These are phyloP conservation scores for Melanotaenia duboulayi DNA, from an alignment of 2,113 vertebrate genomes.

Conservation along the genomic window DNA sequence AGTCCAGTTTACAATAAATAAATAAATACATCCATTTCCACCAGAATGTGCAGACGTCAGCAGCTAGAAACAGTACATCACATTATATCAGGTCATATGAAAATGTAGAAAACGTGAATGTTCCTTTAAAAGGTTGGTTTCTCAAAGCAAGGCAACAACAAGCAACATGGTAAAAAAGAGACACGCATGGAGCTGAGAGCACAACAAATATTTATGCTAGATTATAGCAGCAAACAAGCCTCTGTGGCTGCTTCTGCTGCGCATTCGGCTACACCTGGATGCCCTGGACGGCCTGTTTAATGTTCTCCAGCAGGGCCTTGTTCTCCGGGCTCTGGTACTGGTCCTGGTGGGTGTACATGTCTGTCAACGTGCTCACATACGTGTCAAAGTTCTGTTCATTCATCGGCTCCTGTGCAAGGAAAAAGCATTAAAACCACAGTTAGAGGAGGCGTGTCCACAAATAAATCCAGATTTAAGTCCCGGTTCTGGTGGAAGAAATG, in stretches of 20 bases:
- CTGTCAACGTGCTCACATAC: conserved; percentile 99
- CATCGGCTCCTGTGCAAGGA: conserved; percentile 93
- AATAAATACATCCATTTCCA: conserved; percentile 94
- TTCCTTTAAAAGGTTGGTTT: conserved; percentile 90
- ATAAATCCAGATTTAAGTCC: too few species aligned
- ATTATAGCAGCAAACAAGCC: conserved; percentile 90
- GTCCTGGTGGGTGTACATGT: conserved; percentile 99
- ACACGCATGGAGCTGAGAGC: conserved; percentile 71
- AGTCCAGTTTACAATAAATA: conserved; percentile 92
- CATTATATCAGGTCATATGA: conserved; percentile 97
- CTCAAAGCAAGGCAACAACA: conserved; percentile 91
- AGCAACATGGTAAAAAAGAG: conserved; percentile 66
- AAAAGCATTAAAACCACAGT: conserved; percentile 25
- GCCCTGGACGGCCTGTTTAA: conserved; percentile 99
- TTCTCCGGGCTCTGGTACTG: conserved; percentile 99
- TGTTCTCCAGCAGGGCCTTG: conserved; percentile 99
- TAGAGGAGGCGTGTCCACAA: conserved; percentile 22
- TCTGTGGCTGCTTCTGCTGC: conserved; percentile 67
- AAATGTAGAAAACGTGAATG: conserved; percentile 99
- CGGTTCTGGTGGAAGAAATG: too few species aligned
- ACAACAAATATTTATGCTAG: conserved; percentile 68
- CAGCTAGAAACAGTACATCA: conserved; percentile 98
- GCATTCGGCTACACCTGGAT: conserved; percentile 88
- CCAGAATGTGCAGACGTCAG: conserved; percentile 95
- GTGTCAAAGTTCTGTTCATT: conserved; percentile 99